phyloP scores from a whole-genome alignment of 2,888 invertebrate species.

The Sinodicranocentrus sp. region DNA sequence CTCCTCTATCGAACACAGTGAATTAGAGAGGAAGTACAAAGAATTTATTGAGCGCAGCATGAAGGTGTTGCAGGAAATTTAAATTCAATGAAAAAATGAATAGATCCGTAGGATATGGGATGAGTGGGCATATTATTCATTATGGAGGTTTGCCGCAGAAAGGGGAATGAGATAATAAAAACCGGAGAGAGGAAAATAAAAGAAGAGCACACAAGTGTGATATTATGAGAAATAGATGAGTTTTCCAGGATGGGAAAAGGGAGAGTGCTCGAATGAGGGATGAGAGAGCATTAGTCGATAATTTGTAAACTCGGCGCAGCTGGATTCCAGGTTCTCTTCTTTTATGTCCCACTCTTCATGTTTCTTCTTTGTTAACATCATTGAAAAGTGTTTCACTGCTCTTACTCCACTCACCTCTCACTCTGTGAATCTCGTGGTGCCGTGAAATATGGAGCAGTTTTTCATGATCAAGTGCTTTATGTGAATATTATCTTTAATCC shows the following conservation, averaged over 20 bases:
- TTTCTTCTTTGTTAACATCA: constrained; percentile 19
- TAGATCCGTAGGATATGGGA: constrained; percentile 21
- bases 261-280: constrained; percentile 50
- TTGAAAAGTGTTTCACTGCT: constrained; percentile 40
- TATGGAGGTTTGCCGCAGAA: constrained; percentile 44
- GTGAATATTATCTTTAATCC: constrained; percentile 46
- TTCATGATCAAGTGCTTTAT: constrained; percentile 49
- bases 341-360: constrained; percentile 1
- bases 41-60: constrained; percentile 31
- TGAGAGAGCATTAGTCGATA: constrained; percentile 59
- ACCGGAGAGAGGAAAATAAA: constrained; percentile 33
- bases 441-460: constrained; percentile 52
- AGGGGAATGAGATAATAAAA: constrained; percentile 47
- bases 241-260: constrained; percentile 29
- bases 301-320: constrained; percentile 71
- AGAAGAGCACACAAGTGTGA: constrained; percentile 65
- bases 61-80: constrained; percentile 58
- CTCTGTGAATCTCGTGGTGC: constrained; percentile 8
- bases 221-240: constrained; percentile 68
- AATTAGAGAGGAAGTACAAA: background rate
- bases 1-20: background rate
- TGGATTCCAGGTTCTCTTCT: constrained; percentile 42
- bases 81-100: constrained; percentile 41
- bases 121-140: constrained; percentile 52
- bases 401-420: constrained; percentile 21